Evolutionary conservation across 2,888 invertebrate species (phyloP).

Genomic region (Acanthosepion pharaonis): DNA sequence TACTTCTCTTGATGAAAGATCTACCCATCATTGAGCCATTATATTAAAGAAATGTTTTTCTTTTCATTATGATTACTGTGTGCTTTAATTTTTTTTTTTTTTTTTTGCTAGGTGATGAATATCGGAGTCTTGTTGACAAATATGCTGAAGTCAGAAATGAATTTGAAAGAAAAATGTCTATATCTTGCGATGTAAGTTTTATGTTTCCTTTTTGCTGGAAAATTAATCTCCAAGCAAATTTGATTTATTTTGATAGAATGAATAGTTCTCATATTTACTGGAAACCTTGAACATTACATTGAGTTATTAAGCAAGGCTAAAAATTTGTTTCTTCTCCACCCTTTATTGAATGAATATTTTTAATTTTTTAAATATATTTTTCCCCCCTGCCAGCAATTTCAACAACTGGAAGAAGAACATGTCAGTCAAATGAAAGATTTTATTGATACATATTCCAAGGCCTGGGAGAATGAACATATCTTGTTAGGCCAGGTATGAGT

Average conservation of each 20-base stretch:
- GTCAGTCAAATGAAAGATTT: slow-evolving; percentile 96
- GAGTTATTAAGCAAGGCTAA: no score
- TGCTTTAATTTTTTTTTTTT: background rate
- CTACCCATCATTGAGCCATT: background rate
- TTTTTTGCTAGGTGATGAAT: slow-evolving; percentile 87
- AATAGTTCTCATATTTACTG: no score
- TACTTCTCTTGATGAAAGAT: no score
- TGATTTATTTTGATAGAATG: no score
- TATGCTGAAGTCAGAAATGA: slow-evolving; percentile 92
- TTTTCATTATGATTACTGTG: background rate
- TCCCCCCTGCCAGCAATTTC: slow-evolving; percentile 80
- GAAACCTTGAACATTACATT: no score
- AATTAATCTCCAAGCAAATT: no score
- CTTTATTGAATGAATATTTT: no score
- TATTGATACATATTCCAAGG: slow-evolving; percentile 85
- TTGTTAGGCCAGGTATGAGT: slow-evolving; percentile 84
- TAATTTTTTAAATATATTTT: background rate
- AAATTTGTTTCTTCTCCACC: no score
- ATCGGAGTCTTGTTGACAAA: slow-evolving; percentile 91
- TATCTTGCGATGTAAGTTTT: slow-evolving; percentile 77
- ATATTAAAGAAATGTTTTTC: background rate
- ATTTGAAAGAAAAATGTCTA: slow-evolving; percentile 95
- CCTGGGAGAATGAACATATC: slow-evolving; percentile 87
- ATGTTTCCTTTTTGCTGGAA: background rate
- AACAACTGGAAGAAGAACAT: slow-evolving; percentile 94